These are phyloP conservation scores for pig (Sus scrofa) DNA, from an alignment of 2,113 vertebrate genomes.

Conservation along the genomic window T2T-Sscrofa CM000813.6:2878001-2878500, in stretches of 20 bases:
- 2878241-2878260: not conserved
- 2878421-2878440: not conserved
- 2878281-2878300: not conserved
- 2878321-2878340: fast-evolving
- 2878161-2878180: not conserved
- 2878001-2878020: fast-evolving
- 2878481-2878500: fast-evolving
- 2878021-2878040: not conserved
- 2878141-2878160: fast-evolving
- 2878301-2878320: fast-evolving
- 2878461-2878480: not conserved
- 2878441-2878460: fast-evolving
- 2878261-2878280: fast-evolving
- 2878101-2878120: fast-evolving
- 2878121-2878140: fast-evolving
- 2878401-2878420: not conserved
- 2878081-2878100: fast-evolving
- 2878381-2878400: fast-evolving
- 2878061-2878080: fast-evolving
- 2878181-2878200: not conserved
- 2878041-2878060: fast-evolving
- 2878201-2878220: not conserved
- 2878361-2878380: fast-evolving
- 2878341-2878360: not conserved
- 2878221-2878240: not conserved